phyloP scores from a whole-genome alignment of 2,888 invertebrate species.

The Ochlodes sylvanus region DNA sequence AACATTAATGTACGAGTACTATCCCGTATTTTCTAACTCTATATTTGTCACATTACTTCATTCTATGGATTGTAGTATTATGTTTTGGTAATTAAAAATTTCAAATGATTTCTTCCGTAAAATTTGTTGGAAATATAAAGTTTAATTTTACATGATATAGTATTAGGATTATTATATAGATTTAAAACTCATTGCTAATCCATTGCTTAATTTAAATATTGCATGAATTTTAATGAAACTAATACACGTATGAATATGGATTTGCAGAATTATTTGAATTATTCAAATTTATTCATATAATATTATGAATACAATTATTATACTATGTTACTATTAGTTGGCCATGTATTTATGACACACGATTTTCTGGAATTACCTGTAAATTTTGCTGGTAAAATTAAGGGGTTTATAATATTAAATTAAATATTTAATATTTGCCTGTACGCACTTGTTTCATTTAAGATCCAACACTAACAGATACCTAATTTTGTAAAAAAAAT shows the following conservation, averaged over 20 bases:
- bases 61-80: constrained; percentile 41
- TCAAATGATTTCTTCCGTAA: constrained; percentile 50
- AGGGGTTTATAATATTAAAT: constrained; percentile 76
- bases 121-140: constrained; percentile 65
- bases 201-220: constrained; percentile 36
- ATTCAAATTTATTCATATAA: background rate
- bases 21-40: constrained; percentile 66
- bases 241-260: constrained; percentile 9
- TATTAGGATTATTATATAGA: constrained; percentile 60
- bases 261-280: constrained; percentile 12
- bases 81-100: constrained; percentile 30
- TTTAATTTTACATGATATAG: constrained; percentile 69
- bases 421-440: constrained; percentile 80
- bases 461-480: too few relatives aligned
- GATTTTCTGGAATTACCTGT: constrained; percentile 44
- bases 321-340: constrained; percentile 24
- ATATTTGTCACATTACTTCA: constrained; percentile 66
- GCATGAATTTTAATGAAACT: constrained; percentile 35
- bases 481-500: too few relatives aligned
- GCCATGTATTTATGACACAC: constrained; percentile 33
- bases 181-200: constrained; percentile 34
- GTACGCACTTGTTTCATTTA: constrained; percentile 61
- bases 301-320: background rate
- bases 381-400: constrained; percentile 64
- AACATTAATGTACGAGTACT: constrained; percentile 53